phyloP scores from a whole-genome alignment of 53 echinoderm and acorn worm genomes.

The Antedon mediterranea region DNA sequence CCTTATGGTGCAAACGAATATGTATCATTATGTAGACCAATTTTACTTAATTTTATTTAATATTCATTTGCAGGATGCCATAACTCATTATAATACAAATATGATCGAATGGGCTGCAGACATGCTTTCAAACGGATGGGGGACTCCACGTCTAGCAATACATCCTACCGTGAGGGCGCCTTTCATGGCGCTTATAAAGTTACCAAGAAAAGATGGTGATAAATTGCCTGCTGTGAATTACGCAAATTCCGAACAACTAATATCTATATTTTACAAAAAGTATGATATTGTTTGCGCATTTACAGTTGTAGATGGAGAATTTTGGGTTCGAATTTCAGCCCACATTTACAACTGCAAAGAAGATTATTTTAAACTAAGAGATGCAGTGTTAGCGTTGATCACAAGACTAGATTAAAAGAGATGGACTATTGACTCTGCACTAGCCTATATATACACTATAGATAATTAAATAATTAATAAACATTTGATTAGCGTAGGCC shows the following conservation, averaged over 20 bases:
- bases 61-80: constrained; percentile 27
- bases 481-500: no score
- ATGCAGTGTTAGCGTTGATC: constrained; percentile 17
- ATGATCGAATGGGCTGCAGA: constrained; percentile 38
- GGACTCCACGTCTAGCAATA: constrained; percentile 20
- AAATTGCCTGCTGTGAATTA: not conserved
- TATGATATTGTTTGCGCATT: not conserved
- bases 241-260: not conserved
- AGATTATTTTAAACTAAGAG: constrained; percentile 22
- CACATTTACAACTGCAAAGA: constrained; percentile 29
- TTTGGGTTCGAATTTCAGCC: constrained; percentile 6
- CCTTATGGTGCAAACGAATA: no score
- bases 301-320: not conserved
- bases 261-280: not conserved
- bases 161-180: constrained; percentile 37
- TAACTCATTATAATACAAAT: constrained; percentile 16
- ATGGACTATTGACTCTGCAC: no score
- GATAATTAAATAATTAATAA: no score
- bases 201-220: constrained; percentile 9
- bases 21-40: not conserved
- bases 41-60: not conserved
- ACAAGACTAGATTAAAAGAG: no score
- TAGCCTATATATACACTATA: no score
- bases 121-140: constrained; percentile 49
- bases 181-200: constrained; percentile 40